Evolutionary conservation across 2,797 vertebrate species (phyloP), one percentile per base, ranked within the genome.

Genomic region (Rhinichthys osculus): DNA sequence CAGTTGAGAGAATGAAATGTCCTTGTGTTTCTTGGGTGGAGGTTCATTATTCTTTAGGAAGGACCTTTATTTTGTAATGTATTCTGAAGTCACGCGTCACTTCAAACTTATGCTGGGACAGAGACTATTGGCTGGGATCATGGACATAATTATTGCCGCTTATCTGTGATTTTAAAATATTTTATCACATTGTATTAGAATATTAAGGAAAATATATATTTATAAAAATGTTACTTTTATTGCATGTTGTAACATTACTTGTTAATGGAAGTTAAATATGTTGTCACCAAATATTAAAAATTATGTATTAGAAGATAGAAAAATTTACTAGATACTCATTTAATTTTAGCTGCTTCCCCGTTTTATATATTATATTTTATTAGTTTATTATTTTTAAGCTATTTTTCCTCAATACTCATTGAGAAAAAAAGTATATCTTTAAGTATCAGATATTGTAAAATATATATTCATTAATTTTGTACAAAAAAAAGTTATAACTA

Each of bases 11-110:
- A 73, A 40, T 13, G 35, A 76, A 66, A 11, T 38, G 27, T 8
- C 70, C 17, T 64, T 38, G 38, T 10, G 9, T 14, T 67, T 44
- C 35, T 30, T 47, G 57, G 72, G 42, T 30, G 59, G 59, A 19
- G 10, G 9, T 14, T 62, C 14, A 11, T 52, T 16, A 42, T 3
- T 14, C 14, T 54, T 21, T 23, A 8, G 9, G 62, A 4, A 5
- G 6, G 73, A 40, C 82, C 33, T 84, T 78, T 84, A 84, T 14
- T 78, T 78, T 78, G 82, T 40, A 77, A 40, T 5, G 7, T 7
- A 4, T 47, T 69, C 3, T 38, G 7, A 1, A 17, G 27, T 23
- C 62, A 4, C 27, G 78, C n/a, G 23, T 9, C 35, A 13, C 10
- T 33, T 1, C 10, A 35, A 76, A 17, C 40, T 14, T 2, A 40